Evolutionary conservation across 2,888 invertebrate species (phyloP), one percentile per base, ranked within the genome.

Genomic region (Archips crataeganus): DNA sequence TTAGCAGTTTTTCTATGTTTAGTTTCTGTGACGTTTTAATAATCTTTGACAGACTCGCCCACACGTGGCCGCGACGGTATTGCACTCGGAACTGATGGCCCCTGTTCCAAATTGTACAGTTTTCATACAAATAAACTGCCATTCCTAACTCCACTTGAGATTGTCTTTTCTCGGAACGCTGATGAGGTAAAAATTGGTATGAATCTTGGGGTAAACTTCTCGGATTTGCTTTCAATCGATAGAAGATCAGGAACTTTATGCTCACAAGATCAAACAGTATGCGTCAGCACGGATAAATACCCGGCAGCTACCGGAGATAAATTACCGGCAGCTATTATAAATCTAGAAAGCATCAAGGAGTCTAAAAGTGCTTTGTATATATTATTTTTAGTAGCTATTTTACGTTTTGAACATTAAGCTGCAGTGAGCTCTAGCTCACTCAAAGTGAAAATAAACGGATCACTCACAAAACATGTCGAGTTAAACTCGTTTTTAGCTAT

Each of bases 121-220:
- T 60, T 42, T 61, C 71, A 66, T 66, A 71, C 71, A 71, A 54
- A 71, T 54, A 66, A 61, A 63, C 63, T n/a, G 51, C 51, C 23
- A n/a, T 61, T 39, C 6, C 11, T 63, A 42, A 23, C 11, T 11
- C 49, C 36, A 49, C 42, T 65, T 36, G 47, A 69, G n/a, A 69
- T 73, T 59, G 73, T 64, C 68, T 68, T 49, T 54, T n/a, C 63
- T 64, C 23, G 47, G 39, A 59, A 64, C 36, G 68, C 45, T 73
- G 67, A 73, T 73, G 5, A 59, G 49, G 32, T n/a, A 71, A 66
- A 66, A 51, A 57, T 64, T 23, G 9, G 32, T 42, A 57, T 57
- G 23, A 57, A 57, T 57, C 23, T 32, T 23, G 32, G 57, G 57
- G 4, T 57, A 11, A 4, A 54, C 11, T 23, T 32, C 15, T 51